Percentiles rank a stretch among this genome's conserved stretches.
Evolutionary conservation across 2,113 vertebrate species (phyloP).

Genomic region (Hydrochoerus hydrochaeris): DNA sequence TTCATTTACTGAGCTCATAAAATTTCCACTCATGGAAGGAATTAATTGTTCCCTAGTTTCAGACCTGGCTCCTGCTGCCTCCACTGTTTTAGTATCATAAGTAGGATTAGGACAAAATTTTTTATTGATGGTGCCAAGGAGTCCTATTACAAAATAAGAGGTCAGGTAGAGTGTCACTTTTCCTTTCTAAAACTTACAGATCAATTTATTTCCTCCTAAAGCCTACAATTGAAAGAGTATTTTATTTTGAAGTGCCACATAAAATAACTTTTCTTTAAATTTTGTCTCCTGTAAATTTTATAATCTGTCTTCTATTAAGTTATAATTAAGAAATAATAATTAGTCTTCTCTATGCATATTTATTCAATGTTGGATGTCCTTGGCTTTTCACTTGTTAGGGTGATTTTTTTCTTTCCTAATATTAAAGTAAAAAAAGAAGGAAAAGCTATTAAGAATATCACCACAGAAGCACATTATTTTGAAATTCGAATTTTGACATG

Average conservation of each 20-base stretch:
- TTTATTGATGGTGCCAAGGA: slow-evolving; percentile 43
- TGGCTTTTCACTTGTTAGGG: not conserved
- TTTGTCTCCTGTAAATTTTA: slow-evolving; percentile 23
- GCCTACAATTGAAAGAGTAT: not conserved
- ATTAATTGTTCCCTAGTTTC: slow-evolving; percentile 68
- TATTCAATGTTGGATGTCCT: not conserved
- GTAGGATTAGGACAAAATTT: slow-evolving; percentile 34
- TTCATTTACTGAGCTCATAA: slow-evolving; percentile 76
- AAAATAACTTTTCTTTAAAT: not conserved
- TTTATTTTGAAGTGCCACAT: slow-evolving; percentile 25
- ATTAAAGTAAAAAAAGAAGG: slow-evolving; percentile 7
- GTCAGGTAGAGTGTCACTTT: not conserved
- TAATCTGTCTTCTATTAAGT: not conserved
- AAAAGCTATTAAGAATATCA: not conserved
- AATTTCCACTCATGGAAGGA: slow-evolving; percentile 62
- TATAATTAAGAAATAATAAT: slow-evolving; percentile 28
- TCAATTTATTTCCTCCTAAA: not conserved
- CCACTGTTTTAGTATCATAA: slow-evolving; percentile 26
- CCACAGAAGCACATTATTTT: not conserved
- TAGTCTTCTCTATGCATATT: not conserved
- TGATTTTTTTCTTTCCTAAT: not conserved
- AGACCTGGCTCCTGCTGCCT: slow-evolving; percentile 23
- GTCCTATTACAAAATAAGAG: slow-evolving; percentile 6
- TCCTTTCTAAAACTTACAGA: not conserved
- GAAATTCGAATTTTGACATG: slow-evolving; percentile 3